Evolutionary conservation across 1,140 invertebrate genomes (phyloP), one percentile per base, ranked within the genome.

Genomic region (Saccostrea cuccullata): DNA sequence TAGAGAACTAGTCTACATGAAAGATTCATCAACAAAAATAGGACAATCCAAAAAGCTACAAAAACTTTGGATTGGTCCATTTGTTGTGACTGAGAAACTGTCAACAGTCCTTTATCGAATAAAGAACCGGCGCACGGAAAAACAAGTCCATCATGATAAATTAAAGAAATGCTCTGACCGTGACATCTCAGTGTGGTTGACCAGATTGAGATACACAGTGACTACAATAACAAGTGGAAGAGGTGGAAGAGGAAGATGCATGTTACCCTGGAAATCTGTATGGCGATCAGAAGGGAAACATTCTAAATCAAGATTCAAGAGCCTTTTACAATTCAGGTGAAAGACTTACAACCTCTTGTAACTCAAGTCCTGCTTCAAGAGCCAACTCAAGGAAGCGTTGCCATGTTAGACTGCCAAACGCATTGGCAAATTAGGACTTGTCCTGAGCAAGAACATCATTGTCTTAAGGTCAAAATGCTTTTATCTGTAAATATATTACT

Each of bases 21-120:
- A 84, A n/a, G 40, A 87, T 55, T 67, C 77, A 4, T 56, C 86
- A 40, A 87, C 70, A 17, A 87, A 87, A 55, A 40, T 87, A 17
- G 86, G 86, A 5, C 86, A 87, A 40, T 55, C 47, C 20, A 56
- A 47, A 30, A 84, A 87, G 26, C 67, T 87, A 13, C 55, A 67
- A 26, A 15, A 55, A n/a, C 77, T 30, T 1, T 87, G 86, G 86
- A 82, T 47, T 6, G 82, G 86, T 4, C 86, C 86, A 84, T 87
- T 20, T 23, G 55, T 84, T 30, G 83, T 58, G 13, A n/a, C 8
- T 56, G 83, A 26, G 20, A 84, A 84, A 20, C 55, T 58, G 36
- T 55, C 55, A 58, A 6, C 83, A 36, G 36, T 84, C 23, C 23
- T 47, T 2, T 17, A 84, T 40, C 36, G 36, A 5, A 58, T 84